Evolutionary conservation across 1,140 invertebrate species (phyloP), one percentile per base, ranked within the genome.

Genomic region (Drosophila chauvacae): DNA sequence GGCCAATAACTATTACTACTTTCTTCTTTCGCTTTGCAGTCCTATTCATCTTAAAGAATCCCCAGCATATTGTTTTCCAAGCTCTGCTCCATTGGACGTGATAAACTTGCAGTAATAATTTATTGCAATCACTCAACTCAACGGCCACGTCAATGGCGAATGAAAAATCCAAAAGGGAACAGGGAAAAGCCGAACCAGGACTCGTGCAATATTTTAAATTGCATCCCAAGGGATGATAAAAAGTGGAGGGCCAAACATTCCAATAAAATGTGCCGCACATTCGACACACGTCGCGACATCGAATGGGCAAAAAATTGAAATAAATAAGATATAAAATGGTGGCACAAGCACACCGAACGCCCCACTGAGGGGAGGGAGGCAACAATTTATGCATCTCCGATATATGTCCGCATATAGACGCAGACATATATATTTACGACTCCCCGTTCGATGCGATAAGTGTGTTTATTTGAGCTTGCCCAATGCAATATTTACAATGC

Each of bases 111-210:
- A 57, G 53, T 71, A 88, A 88, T 88, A 87, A 87, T 87, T 87
- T 87, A 87, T 88, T 84, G 79, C 84, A 83, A 87, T 88, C 83
- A 83, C 83, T 88, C 83, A 88, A 87, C 80, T 77, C 84, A 80
- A 77, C 60, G 70, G 62, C 64, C 57, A 63, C 75, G 72, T 64
- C 71, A 45, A 84, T 76, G 80, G 70, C 51, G 51, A 57, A 26
- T 26, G 18, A 39, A 37, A 57, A 45, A 69, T 56, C 35, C 35
- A 61, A 64, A 33, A 42, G 20, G 41, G 35, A 57, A 37, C 41
- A 53, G 18, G 10, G 30, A 55, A 58, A 58, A 56, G 18, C 37
- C 45, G 30, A 60, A 53, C 48, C 83, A 66, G 61, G 65, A 77
- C 35, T 56, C 64, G 50, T 56, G 82, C 82, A 81, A 86, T 85